Percentiles rank a stretch among this genome's conserved stretches.
These are phyloP conservation scores for Axea sp. DNA, from an alignment of 2,888 invertebrate species.

Conservation along the genomic window DNA sequence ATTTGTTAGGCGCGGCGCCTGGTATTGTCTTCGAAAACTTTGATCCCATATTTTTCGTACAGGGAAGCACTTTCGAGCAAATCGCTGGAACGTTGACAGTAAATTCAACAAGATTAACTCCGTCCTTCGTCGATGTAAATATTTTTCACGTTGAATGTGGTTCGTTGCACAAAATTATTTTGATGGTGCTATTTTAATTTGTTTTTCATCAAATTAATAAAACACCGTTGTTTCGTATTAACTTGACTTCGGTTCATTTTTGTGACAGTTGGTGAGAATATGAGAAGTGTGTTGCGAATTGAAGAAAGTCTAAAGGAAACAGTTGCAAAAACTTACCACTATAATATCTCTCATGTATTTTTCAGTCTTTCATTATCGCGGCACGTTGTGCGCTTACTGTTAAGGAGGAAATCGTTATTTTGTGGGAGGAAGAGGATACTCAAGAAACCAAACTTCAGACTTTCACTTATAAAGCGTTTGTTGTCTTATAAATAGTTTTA, in stretches of 20 bases:
- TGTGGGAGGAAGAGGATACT: constrained; percentile 16
- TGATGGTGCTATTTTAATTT: too few relatives aligned
- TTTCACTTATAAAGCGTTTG: constrained; percentile 20
- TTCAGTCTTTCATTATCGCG: constrained; percentile 8
- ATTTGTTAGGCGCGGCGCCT: constrained; percentile 68
- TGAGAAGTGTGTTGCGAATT: background rate
- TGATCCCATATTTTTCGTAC: constrained; percentile 18
- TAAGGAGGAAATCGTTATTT: constrained; percentile 9
- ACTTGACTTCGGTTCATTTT: too few relatives aligned
- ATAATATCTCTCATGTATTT: constrained; percentile 1
- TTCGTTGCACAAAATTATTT: too few relatives aligned
- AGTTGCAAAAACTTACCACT: background rate
- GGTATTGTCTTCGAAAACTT: constrained; percentile 29
- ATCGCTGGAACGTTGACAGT: too few relatives aligned
- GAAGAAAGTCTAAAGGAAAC: constrained; percentile 1
- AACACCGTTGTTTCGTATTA: too few relatives aligned
- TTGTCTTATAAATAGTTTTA: background rate
- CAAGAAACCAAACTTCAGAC: constrained; percentile 5
- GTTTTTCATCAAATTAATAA: too few relatives aligned
- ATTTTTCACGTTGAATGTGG: too few relatives aligned
- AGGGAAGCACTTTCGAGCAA: too few relatives aligned
- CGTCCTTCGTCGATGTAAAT: too few relatives aligned
- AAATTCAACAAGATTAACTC: too few relatives aligned
- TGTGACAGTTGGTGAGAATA: too few relatives aligned
- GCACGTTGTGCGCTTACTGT: constrained; percentile 13